phyloP scores from a whole-genome alignment of 2,797 vertebrate genomes.

The Myiothlypis coronata region DNA sequence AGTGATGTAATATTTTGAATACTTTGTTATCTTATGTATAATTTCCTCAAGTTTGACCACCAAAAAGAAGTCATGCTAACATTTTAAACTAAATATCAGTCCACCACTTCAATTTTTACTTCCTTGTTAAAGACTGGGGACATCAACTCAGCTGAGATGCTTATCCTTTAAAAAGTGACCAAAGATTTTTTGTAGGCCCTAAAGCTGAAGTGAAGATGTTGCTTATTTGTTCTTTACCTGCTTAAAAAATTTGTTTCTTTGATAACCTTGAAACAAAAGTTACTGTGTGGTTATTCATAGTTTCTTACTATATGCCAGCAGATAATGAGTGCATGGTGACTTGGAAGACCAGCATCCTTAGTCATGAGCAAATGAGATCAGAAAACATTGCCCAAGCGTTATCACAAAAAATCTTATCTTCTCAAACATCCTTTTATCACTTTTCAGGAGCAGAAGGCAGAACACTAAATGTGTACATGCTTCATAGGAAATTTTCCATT shows the following conservation, averaged over 20 bases:
- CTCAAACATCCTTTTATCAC: not conserved
- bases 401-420: not conserved
- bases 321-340: not conserved
- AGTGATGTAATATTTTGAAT: not conserved
- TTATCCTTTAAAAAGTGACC: not conserved
- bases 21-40: not conserved
- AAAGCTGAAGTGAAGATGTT: not conserved
- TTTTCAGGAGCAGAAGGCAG: not conserved
- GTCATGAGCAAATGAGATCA: not conserved
- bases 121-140: not conserved
- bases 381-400: rapidly evolving
- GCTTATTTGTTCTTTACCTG: not conserved
- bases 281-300: not conserved
- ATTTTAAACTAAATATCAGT: not conserved
- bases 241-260: not conserved
- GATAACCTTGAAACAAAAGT: not conserved
- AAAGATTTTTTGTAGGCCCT: not conserved
- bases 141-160: not conserved
- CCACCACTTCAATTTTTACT: not conserved
- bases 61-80: not conserved
- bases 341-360: not conserved
- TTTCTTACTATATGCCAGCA: not conserved
- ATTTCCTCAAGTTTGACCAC: not conserved
- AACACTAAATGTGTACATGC: not conserved
- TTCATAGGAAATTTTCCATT: not conserved